A percentile compares a stretch with the other conserved stretches of the same genome.
phyloP scores from a whole-genome alignment of 2,888 invertebrate genomes.

The Rhogogaster chlorosoma region DNA sequence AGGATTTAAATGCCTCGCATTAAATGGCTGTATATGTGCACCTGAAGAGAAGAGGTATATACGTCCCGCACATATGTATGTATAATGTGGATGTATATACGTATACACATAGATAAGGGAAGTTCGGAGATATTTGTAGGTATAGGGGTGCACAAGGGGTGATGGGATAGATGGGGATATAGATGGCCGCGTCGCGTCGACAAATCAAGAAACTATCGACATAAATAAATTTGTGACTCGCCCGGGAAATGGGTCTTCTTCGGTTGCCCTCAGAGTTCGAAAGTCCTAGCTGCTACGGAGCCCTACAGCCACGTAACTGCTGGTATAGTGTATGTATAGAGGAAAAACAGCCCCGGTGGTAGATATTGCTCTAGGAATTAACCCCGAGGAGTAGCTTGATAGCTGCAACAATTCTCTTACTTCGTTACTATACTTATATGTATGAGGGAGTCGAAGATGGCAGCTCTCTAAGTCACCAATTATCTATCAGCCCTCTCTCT shows the following conservation, averaged over 20 bases:
- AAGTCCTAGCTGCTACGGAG: neutral
- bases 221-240: conserved; percentile 77
- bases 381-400: no score
- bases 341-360: neutral
- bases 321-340: neutral
- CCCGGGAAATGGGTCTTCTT: conserved; percentile 63
- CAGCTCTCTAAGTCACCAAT: conserved; percentile 75
- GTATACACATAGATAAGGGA: neutral
- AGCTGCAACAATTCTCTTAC: neutral
- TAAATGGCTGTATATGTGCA: neutral
- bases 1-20: neutral
- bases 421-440: no score
- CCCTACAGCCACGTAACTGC: neutral
- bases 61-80: no score
- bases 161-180: conserved; percentile 64
- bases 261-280: conserved; percentile 6
- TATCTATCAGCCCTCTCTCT: conserved; percentile 61
- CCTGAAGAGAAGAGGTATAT: neutral
- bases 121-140: conserved; percentile 27
- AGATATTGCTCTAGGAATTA: no score
- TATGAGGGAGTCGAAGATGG: conserved; percentile 70
- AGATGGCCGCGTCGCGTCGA: conserved; percentile 76
- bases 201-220: conserved; percentile 78
- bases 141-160: neutral
- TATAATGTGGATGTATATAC: neutral